A percentile compares a stretch with the other conserved stretches of the same genome.
Evolutionary conservation across 2,888 invertebrate genomes (phyloP).

Genomic region (Cenopis cana): DNA sequence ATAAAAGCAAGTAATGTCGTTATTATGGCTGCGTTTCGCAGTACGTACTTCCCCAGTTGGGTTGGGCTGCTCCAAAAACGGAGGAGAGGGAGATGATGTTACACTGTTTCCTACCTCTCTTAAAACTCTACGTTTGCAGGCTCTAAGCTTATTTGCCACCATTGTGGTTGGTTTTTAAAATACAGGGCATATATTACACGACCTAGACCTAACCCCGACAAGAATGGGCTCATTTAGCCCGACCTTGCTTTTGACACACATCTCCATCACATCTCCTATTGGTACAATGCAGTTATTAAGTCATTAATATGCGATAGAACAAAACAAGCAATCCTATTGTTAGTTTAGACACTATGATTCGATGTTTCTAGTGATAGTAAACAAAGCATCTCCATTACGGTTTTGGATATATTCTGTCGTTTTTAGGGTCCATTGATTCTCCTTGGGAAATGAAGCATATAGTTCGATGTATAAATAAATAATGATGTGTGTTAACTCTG

Average conservation of each 20-base stretch:
- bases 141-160: too few species aligned
- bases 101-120: too few species aligned
- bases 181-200: not conserved
- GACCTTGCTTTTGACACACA: conserved; percentile 35
- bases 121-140: too few species aligned
- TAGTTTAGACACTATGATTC: conserved; percentile 19
- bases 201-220: conserved; percentile 29
- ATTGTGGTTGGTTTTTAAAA: not conserved
- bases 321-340: conserved; percentile 26
- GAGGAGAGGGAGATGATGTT: too few species aligned
- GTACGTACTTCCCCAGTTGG: too few species aligned
- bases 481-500: too few species aligned
- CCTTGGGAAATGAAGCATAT: not conserved
- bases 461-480: too few species aligned
- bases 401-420: not conserved
- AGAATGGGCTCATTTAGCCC: conserved; percentile 29
- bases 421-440: not conserved
- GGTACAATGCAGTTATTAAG: conserved; percentile 29
- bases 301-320: conserved; percentile 9
- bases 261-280: conserved; percentile 27
- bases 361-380: conserved; percentile 6
- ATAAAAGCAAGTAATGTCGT: too few species aligned
- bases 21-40: too few species aligned
- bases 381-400: not conserved
- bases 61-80: too few species aligned